Base-by-base conservation (phyloP, 1,140 invertebrate genomes). In the Zelostemma sp. region DNA sequence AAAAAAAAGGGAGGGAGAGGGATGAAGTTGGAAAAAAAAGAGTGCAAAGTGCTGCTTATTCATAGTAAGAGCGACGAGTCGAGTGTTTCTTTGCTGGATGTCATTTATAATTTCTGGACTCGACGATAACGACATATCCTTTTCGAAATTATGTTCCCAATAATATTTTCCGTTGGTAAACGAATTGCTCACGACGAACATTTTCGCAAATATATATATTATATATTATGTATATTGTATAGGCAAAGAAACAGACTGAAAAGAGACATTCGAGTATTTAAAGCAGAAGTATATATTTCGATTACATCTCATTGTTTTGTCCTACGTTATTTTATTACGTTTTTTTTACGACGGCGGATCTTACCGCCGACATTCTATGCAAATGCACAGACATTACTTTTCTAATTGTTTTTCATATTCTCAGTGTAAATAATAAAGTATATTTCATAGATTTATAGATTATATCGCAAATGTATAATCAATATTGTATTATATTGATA, bases 401-500 rank as follows among this genome's bases (percentile, higher is more conserved):
- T 56, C 15, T 33, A 57, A 35, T 46, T 51, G 45, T 63, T 73
- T 78, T 72, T 67, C 59, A 75, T 72, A 75, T 74, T 76, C 63
- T 74, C 69, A 66, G 60, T 83, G 81, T 84, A 82, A 71, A 85
- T 83, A 85, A 58, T 75, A 69, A 77, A 76, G 66, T 77, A 77
- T 80, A 80, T 76, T 79, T 77, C 74, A 76, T 82, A 83, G 77
- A 71, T 77, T 78, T 74, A 61, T 83, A 83, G 78, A 61, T 63
- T 80, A 76, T 76, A 77, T 74, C 78, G 74, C 81, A 79, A 79
- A 81, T 78, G 80, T 78, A 80, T 80, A 83, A 81, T 81, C 78
- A 74, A 78, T 79, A 81, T 67, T 84, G 82, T 84, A 82, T 79
- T 73, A 84, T 83, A 84, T 73, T 76, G 73, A 78, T 82, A 76